phyloP scores from a whole-genome alignment of 2,888 invertebrate genomes.

The Heteromurus nitidus region DNA sequence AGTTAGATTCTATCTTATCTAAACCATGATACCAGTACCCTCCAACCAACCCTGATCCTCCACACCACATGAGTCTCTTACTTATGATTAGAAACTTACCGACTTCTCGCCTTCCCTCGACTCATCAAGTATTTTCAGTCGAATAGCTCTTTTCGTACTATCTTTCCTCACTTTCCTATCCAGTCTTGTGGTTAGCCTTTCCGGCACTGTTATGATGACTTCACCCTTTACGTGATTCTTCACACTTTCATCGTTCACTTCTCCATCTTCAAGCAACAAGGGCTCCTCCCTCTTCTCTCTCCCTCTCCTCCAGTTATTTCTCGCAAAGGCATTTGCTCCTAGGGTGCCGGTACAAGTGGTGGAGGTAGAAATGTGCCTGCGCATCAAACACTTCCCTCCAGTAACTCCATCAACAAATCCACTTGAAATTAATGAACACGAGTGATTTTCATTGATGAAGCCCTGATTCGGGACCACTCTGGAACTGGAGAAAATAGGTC shows the following conservation, averaged over 20 bases:
- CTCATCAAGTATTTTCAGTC: conserved; percentile 45
- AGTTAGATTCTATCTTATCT: no score
- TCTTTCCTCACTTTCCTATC: conserved; percentile 62
- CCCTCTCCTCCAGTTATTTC: background rate
- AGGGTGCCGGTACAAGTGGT: no score
- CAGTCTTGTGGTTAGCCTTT: conserved; percentile 61
- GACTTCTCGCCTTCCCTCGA: conserved; percentile 65
- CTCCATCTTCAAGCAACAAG: conserved; percentile 2
- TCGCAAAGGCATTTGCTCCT: background rate
- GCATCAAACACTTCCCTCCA: no score
- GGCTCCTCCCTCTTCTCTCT: background rate
- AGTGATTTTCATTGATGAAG: no score
- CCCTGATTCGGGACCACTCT: no score
- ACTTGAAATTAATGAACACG: no score
- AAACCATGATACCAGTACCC: no score
- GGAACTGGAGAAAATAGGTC: no score
- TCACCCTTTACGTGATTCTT: background rate
- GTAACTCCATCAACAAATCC: no score
- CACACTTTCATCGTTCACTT: background rate
- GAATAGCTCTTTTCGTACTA: conserved; percentile 29
- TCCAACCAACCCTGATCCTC: no score
- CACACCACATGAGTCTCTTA: background rate
- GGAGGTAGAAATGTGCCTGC: no score
- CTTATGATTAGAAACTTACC: conserved; percentile 41
- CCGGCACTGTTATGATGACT: conserved; percentile 67